Conservation (phyloP, 2,888 invertebrate genomes). For the Tachystola acroxantha region DNA sequence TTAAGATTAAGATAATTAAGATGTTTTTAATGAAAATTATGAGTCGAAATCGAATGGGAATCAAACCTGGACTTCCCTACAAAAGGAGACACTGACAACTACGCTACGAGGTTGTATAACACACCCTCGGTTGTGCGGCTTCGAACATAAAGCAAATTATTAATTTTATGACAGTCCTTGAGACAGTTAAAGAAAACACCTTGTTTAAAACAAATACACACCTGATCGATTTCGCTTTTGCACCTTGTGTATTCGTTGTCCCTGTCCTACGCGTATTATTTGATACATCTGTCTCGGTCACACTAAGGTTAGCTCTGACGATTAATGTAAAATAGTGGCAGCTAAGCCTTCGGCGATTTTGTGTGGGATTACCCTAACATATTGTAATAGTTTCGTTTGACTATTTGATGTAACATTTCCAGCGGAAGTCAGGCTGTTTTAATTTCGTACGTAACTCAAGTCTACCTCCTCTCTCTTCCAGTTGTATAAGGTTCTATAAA, state of each 20-base stretch:
- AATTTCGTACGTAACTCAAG: no score
- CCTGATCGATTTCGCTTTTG: conserved; percentile 63
- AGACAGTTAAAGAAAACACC: conserved; percentile 50
- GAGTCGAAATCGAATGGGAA: no score
- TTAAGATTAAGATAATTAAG: no score
- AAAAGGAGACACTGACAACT: no score
- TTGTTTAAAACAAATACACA: conserved; percentile 66
- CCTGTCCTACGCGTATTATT: conserved; percentile 35
- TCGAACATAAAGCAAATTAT: conserved; percentile 26
- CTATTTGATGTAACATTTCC: no score
- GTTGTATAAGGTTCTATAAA: no score
- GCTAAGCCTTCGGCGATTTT: conserved; percentile 28
- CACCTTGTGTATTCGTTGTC: conserved; percentile 59
- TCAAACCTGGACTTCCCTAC: no score
- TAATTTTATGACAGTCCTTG: conserved; percentile 49
- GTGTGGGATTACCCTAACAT: conserved; percentile 15
- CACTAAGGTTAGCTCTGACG: conserved; percentile 18
- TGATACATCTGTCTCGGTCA: conserved; percentile 28
- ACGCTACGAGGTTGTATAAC: no score
- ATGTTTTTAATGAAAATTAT: no score
- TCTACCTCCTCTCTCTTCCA: no score
- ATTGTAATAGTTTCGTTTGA: conserved; percentile 12
- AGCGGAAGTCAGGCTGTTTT: no score
- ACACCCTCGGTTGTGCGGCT: no score
- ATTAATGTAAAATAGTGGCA: conserved; percentile 23